Conservation (phyloP, 2,113 vertebrate species). For the Cromileptes altivelis region DNA sequence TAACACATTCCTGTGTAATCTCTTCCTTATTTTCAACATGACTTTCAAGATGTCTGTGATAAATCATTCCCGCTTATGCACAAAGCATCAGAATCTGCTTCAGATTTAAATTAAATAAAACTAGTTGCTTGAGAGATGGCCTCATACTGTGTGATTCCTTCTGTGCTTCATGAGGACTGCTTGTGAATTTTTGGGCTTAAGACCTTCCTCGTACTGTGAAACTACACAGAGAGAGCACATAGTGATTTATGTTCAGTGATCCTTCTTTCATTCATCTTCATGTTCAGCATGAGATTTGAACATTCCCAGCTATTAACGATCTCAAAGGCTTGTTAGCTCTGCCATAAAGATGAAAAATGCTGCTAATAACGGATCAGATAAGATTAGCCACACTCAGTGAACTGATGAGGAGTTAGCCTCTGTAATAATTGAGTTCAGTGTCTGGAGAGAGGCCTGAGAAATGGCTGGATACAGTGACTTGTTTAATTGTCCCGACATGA, state of each 20-base stretch:
- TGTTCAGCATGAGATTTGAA: slow-evolving; percentile 68
- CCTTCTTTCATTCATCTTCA: slow-evolving; percentile 69
- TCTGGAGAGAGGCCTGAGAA: slow-evolving; percentile 35
- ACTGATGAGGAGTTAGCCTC: slow-evolving; percentile 60
- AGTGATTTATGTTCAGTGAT: slow-evolving; percentile 64
- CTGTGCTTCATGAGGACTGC: slow-evolving; percentile 47
- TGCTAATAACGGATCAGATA: slow-evolving; percentile 79
- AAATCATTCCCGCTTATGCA: slow-evolving; percentile 53
- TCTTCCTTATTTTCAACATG: slow-evolving; percentile 62
- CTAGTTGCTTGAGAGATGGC: slow-evolving; percentile 58
- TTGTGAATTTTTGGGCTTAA: slow-evolving; percentile 28
- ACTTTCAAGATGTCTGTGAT: slow-evolving; percentile 48
- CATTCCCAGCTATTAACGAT: slow-evolving; percentile 67
- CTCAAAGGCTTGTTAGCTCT: slow-evolving; percentile 74
- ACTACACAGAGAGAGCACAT: slow-evolving; percentile 35
- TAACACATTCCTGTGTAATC: slow-evolving; percentile 55
- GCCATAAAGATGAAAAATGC: slow-evolving; percentile 77
- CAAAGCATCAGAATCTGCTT: slow-evolving; percentile 47
- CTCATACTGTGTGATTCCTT: slow-evolving; percentile 44
- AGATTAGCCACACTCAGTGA: slow-evolving; percentile 75
- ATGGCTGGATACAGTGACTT: slow-evolving; percentile 60
- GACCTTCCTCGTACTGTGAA: slow-evolving; percentile 25
- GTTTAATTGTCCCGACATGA: slow-evolving; percentile 77
- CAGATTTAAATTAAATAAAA: slow-evolving; percentile 67
- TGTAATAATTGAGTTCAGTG: slow-evolving; percentile 61